Percentiles rank a stretch among this genome's conserved stretches.
Conservation (phyloP, 1,140 invertebrate genomes). For the Atta texana region DNA sequence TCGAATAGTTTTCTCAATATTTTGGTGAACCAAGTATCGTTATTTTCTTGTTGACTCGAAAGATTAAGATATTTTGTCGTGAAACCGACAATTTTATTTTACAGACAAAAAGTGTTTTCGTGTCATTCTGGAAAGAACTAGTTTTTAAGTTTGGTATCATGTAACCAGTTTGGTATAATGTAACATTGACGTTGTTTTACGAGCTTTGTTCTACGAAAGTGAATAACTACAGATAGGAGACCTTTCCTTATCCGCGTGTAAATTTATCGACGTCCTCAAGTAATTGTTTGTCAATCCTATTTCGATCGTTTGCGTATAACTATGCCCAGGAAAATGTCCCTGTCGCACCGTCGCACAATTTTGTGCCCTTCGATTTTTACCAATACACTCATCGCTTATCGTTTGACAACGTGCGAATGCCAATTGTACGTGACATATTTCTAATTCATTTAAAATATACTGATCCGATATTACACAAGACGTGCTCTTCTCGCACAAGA, state of each 20-base stretch:
- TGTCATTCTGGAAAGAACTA: not conserved
- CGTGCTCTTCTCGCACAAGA: conserved; percentile 4
- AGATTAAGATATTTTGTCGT: not conserved
- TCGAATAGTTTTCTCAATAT: not conserved
- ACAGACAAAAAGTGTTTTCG: not conserved
- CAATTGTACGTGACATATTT: conserved; percentile 40
- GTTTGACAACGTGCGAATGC: not conserved
- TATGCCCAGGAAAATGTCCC: not conserved
- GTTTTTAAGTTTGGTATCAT: conserved; percentile 35
- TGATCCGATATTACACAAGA: not conserved
- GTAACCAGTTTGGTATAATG: no score
- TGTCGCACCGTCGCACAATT: not conserved
- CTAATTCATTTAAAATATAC: conserved; percentile 3
- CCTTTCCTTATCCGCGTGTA: conserved; percentile 44
- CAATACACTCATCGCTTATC: not conserved
- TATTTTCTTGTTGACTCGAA: conserved; percentile 8
- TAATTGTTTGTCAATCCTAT: not conserved
- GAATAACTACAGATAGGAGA: conserved; percentile 19
- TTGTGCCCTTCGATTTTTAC: not conserved
- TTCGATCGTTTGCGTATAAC: not conserved
- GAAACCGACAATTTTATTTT: not conserved
- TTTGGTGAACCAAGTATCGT: not conserved
- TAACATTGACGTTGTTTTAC: conserved; percentile 42
- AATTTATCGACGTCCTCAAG: conserved; percentile 49
- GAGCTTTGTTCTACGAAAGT: conserved; percentile 7